Percentiles rank a stretch among this genome's conserved stretches.
These are phyloP conservation scores for Daphoenositta chrysoptera DNA, from an alignment of 2,113 vertebrate genomes.

Conservation along the genomic window DNA sequence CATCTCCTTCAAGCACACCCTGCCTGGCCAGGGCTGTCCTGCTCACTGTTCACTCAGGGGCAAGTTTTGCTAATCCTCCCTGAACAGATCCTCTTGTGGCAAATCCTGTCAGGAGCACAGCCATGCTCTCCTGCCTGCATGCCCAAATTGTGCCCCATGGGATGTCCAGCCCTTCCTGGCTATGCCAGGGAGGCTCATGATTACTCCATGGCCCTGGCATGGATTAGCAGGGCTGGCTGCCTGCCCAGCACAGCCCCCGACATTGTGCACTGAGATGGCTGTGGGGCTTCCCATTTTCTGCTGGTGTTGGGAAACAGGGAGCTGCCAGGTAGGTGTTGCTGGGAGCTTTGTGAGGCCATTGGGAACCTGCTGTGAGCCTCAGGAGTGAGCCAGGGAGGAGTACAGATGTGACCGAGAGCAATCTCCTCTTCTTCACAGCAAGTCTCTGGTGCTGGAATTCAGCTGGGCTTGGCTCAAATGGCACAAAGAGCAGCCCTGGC, in stretches of 20 bases:
- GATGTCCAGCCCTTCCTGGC: neutral
- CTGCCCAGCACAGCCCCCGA: neutral
- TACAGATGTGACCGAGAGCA: neutral
- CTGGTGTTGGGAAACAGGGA: neutral
- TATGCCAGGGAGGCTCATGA: neutral
- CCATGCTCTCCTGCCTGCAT: rapidly evolving
- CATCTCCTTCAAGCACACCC: neutral
- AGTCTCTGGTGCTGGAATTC: neutral
- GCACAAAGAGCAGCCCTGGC: neutral
- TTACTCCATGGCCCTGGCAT: too few species aligned
- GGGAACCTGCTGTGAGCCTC: neutral
- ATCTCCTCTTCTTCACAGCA: neutral
- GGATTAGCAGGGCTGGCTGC: neutral
- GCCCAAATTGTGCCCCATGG: neutral
- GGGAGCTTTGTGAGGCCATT: neutral
- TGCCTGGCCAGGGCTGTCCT: neutral
- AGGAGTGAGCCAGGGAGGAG: neutral
- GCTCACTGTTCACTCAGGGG: neutral
- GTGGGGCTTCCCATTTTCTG: rapidly evolving
- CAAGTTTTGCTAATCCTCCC: neutral
- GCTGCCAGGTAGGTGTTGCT: neutral
- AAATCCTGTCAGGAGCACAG: neutral
- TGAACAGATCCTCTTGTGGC: neutral
- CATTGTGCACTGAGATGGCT: neutral
- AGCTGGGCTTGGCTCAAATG: neutral